Percentiles rank a stretch among this genome's conserved stretches.
Evolutionary conservation across 2,888 invertebrate genomes (phyloP).

Genomic region (Oasisia sp.): DNA sequence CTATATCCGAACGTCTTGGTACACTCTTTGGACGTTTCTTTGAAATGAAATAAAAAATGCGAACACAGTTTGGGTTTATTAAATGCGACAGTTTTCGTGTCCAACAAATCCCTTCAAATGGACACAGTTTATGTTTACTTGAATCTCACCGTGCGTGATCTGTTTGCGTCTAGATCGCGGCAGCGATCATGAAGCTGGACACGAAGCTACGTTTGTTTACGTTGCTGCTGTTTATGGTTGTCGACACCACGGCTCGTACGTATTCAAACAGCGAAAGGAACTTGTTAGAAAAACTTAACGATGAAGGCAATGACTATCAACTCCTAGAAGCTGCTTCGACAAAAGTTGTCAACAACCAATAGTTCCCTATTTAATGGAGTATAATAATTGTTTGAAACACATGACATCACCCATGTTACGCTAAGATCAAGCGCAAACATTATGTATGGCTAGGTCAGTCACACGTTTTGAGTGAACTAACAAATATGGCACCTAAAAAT

Average conservation of each 20-base stretch:
- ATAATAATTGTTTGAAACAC: background rate
- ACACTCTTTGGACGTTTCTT: too few relatives aligned
- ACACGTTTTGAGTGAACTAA: too few relatives aligned
- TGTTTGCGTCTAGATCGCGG: background rate
- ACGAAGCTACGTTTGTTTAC: background rate
- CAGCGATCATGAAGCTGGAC: background rate
- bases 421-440: too few relatives aligned
- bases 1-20: too few relatives aligned
- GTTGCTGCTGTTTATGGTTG: background rate
- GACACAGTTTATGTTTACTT: background rate
- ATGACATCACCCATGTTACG: too few relatives aligned
- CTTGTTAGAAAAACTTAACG: too few relatives aligned
- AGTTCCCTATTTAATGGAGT: background rate
- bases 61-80: background rate
- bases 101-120: background rate
- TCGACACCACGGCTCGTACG: background rate
- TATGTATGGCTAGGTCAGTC: too few relatives aligned
- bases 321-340: background rate
- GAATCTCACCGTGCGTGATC: background rate
- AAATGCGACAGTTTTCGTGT: background rate
- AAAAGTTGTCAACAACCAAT: background rate
- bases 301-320: background rate
- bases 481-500: too few relatives aligned
- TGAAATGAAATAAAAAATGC: too few relatives aligned
- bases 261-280: background rate